A percentile compares a stretch with the other conserved stretches of the same genome.
Conservation (phyloP, 2,797 vertebrate species). For the Nasua narica region DNA sequence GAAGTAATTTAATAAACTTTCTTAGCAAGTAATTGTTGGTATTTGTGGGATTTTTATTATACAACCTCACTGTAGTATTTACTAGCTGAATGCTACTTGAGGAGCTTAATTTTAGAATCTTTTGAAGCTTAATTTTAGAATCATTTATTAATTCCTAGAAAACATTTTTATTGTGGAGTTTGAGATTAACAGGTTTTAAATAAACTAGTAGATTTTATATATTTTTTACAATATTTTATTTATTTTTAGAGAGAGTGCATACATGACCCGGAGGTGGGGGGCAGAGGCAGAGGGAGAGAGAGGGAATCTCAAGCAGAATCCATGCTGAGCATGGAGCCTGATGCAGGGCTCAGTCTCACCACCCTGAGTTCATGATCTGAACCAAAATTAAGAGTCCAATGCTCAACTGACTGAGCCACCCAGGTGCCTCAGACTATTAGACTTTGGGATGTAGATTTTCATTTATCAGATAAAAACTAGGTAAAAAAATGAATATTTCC, state of each 20-base stretch:
- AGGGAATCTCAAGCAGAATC: background rate
- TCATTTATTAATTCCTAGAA: background rate
- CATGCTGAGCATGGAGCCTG: background rate
- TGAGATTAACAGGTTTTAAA: conserved; percentile 7
- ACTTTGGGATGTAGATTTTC: conserved; percentile 14
- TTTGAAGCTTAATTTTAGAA: background rate
- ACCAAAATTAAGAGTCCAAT: background rate
- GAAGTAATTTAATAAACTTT: background rate
- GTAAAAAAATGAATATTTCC: background rate
- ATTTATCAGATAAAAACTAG: background rate
- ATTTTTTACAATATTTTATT: background rate
- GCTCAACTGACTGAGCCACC: background rate
- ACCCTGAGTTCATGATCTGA: background rate
- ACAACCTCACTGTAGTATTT: background rate
- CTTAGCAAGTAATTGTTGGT: background rate
- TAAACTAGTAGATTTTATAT: background rate
- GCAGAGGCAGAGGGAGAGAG: background rate
- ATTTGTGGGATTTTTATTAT: conserved; percentile 5
- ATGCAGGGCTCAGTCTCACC: background rate
- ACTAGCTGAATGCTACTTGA: background rate
- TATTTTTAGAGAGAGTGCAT: background rate
- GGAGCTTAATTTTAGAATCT: conserved; percentile 8
- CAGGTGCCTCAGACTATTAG: background rate
- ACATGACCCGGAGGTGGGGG: fast-evolving
- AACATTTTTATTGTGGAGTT: conserved; percentile 33